Evolutionary conservation across 1,140 invertebrate species (phyloP), one percentile per base, ranked within the genome.

Genomic region (Thereuonema tuberculata): DNA sequence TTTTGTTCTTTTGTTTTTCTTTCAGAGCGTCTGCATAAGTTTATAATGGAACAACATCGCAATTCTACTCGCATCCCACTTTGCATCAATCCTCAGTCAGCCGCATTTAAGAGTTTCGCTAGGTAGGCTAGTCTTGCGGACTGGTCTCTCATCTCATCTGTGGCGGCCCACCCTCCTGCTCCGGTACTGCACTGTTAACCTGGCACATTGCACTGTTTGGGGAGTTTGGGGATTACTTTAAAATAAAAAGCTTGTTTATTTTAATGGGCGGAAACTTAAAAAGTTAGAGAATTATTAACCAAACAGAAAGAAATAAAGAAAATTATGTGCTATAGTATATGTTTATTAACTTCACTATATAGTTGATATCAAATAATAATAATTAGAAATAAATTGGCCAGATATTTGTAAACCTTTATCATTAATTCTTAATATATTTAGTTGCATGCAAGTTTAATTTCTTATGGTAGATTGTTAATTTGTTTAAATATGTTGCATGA

Each of bases 81-180:
- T 58, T 98, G 94, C 80, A 97, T 99, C 78, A 99, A 99, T 81
- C 96, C 94, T 63, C 92, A 96, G 78, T 97, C 93, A 67, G 93
- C 94, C 71, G 91, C 94, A 72, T 99, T 97, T 81, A 98, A 96
- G 80, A 96, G 89, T 81, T 98, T 98, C 83, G 89, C 93, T 80
- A 97, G 91, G 91, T 97, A 88, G 91, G 85, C 77, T 47, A 54
- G 37, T 46, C 46, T 27, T 21, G 5, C 2, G 25, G 53, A 55
- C 53, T 55, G 53, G 53, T 55, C 53, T 55, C 53, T 55, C 53
- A 55, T 28, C 53, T 55, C 27, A 3, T 26, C n/a, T n/a, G n/a
- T n/a, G n/a, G n/a, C n/a, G n/a, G n/a, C 14, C 53, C 17, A 25
- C 26, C 53, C 2, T 23, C 53, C 26, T 12, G 23, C 48, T 55